A percentile compares a stretch with the other conserved stretches of the same genome.
Conservation (phyloP, 1,140 invertebrate genomes). For the Harpegnathos saltator region DNA sequence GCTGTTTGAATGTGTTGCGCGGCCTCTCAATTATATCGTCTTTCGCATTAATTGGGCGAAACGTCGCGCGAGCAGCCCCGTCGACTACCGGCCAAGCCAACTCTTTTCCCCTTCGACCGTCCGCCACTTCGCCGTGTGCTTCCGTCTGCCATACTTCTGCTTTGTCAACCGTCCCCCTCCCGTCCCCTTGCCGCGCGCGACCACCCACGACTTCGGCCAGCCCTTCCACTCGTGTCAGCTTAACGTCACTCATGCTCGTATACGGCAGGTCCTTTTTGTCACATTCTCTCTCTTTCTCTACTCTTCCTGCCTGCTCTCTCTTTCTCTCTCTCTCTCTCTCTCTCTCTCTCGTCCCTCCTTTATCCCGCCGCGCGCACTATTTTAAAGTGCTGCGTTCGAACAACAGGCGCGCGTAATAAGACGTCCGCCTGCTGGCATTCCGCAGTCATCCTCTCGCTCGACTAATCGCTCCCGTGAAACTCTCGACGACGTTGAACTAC, state of each 20-base stretch:
- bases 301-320: neutral
- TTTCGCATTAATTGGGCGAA: constrained; percentile 23
- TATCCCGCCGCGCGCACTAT: constrained; percentile 7
- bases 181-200: constrained; percentile 22
- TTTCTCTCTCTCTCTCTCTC: neutral
- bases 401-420: no score
- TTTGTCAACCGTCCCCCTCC: constrained; percentile 35
- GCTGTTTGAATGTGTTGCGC: constrained; percentile 33
- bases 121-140: neutral
- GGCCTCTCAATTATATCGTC: neutral
- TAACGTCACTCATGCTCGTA: constrained; percentile 74
- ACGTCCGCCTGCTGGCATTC: no score
- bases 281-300: constrained; percentile 50
- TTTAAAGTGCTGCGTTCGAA: constrained; percentile 33
- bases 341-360: constrained; percentile 6
- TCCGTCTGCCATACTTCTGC: constrained; percentile 37
- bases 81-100: constrained; percentile 3
- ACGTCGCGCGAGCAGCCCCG: neutral
- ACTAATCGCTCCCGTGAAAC: no score
- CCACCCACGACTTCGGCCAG: constrained; percentile 72
- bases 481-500: no score
- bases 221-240: constrained; percentile 74
- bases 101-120: neutral
- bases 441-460: no score
- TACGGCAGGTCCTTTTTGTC: constrained; percentile 69